phyloP scores from a whole-genome alignment of 2,797 vertebrate genomes.

The Manis pentadactyla region DNA sequence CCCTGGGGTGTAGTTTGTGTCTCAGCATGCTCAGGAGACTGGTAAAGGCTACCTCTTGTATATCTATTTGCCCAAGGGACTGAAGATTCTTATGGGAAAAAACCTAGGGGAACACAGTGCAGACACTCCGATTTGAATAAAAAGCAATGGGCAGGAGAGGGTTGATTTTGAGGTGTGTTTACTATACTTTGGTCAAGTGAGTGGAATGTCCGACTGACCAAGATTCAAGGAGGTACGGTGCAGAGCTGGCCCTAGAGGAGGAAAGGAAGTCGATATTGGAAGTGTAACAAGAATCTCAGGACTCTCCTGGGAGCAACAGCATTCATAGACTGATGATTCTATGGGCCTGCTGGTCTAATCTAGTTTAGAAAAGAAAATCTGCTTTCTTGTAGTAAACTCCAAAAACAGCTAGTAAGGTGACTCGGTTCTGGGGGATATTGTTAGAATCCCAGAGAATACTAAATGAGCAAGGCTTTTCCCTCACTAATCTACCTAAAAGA shows the following conservation, averaged over 20 bases:
- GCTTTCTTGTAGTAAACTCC: conserved; percentile 37
- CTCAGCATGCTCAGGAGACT: neutral
- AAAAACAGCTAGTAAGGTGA: neutral
- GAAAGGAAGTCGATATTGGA: neutral
- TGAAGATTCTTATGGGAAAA: neutral
- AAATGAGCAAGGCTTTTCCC: neutral
- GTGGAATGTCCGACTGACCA: neutral
- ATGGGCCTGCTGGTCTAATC: neutral
- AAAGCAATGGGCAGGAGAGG: neutral
- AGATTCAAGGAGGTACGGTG: neutral
- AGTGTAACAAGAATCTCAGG: conserved; percentile 5
- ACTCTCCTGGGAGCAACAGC: neutral
- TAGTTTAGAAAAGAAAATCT: conserved; percentile 24
- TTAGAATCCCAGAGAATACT: neutral
- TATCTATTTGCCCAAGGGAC: neutral
- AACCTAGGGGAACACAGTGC: neutral
- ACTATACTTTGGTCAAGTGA: neutral
- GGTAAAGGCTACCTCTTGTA: neutral
- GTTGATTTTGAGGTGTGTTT: neutral
- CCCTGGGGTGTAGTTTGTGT: neutral
- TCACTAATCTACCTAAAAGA: neutral
- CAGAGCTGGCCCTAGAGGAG: neutral
- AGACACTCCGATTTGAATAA: neutral
- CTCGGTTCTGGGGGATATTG: neutral
- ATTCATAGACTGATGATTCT: neutral